Conservation (phyloP, 37 sponge, comb jelly and placozoan species). For the Chondrilla cf. caribensis region DNA sequence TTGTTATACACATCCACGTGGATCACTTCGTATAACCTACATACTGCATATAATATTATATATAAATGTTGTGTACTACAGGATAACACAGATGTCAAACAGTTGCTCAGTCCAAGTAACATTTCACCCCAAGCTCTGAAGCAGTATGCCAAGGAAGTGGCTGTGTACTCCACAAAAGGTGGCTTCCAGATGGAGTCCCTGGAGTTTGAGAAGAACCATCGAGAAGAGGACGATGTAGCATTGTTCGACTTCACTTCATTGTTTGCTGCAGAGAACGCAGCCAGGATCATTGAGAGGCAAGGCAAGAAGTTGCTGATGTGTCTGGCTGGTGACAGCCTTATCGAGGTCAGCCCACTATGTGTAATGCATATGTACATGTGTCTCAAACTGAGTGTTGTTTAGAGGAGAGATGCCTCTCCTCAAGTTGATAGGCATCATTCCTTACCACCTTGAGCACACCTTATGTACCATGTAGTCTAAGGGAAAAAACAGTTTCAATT, state of each 20-base stretch:
- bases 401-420: too few relatives aligned
- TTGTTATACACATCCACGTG: too few relatives aligned
- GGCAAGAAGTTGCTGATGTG: slow-evolving; percentile 67
- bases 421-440: too few relatives aligned
- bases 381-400: too few relatives aligned
- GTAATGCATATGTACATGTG: too few relatives aligned
- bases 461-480: too few relatives aligned
- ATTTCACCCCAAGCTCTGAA: slow-evolving; percentile 49
- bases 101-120: slow-evolving; percentile 60
- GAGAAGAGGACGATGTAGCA: slow-evolving; percentile 80
- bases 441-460: too few relatives aligned
- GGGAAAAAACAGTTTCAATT: too few relatives aligned
- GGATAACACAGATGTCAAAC: slow-evolving; percentile 61
- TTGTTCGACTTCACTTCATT: slow-evolving; percentile 92
- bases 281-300: slow-evolving; percentile 71
- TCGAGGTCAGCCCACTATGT: slow-evolving; percentile 57
- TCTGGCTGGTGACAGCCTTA: slow-evolving; percentile 83
- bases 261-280: slow-evolving; percentile 75
- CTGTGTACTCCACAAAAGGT: slow-evolving; percentile 76
- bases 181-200: slow-evolving; percentile 41
- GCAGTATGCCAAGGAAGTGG: slow-evolving; percentile 76
- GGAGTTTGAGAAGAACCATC: slow-evolving; percentile 66
- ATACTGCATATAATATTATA: too few relatives aligned
- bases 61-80: slow-evolving; percentile 1
- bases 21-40: too few relatives aligned